Conservation (phyloP, 1,140 invertebrate genomes). For the Mactra quadrangularis region DNA sequence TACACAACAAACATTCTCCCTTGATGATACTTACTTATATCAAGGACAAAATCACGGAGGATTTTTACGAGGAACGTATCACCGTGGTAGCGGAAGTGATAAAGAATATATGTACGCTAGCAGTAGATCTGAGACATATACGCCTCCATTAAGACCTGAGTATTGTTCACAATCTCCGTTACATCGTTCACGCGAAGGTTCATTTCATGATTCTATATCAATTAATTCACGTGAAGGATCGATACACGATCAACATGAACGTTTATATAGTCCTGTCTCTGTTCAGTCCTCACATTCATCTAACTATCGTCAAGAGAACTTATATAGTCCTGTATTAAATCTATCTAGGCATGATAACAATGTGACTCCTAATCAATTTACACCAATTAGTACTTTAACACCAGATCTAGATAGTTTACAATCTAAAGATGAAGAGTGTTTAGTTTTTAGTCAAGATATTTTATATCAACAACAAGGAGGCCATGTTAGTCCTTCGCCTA, state of each 20-base stretch:
- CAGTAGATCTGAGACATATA: conserved; percentile 60
- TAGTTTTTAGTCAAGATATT: conserved; percentile 81
- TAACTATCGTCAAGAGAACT: conserved; percentile 46
- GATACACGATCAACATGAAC: conserved; percentile 66
- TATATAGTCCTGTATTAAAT: conserved; percentile 59
- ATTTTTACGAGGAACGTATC: conserved; percentile 43
- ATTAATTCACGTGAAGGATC: conserved; percentile 56
- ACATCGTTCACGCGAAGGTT: conserved; percentile 59
- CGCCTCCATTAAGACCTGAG: conserved; percentile 45
- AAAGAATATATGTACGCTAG: conserved; percentile 55
- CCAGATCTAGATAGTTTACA: conserved; percentile 34
- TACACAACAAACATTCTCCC: conserved; percentile 52
- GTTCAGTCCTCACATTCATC: conserved; percentile 56
- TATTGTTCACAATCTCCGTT: conserved; percentile 62
- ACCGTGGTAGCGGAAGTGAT: conserved; percentile 51
- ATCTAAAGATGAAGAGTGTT: conserved; percentile 73
- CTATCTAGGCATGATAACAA: conserved; percentile 41
- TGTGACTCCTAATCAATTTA: conserved; percentile 34
- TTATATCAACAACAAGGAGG: conserved; percentile 73
- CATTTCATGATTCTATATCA: conserved; percentile 58
- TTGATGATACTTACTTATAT: conserved; percentile 64
- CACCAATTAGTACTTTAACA: conserved; percentile 34
- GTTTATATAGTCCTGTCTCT: conserved; percentile 71
- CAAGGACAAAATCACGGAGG: conserved; percentile 23
- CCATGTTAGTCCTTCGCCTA: conserved; percentile 74